Evolutionary conservation across 2,797 vertebrate species (phyloP).

Genomic region (Crax fasciolata): DNA sequence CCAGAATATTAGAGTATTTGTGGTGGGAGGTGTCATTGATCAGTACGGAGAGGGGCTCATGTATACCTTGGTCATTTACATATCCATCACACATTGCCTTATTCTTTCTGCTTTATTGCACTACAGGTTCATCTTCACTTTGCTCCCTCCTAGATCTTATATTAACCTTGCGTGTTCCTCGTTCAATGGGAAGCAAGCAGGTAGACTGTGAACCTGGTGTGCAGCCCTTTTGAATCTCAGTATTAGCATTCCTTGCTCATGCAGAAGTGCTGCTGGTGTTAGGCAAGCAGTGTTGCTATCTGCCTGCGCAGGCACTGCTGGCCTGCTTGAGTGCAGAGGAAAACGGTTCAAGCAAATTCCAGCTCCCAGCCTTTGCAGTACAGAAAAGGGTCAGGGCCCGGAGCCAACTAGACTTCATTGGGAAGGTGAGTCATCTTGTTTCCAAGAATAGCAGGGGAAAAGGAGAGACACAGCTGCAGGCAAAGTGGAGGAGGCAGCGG

Average conservation of each 20-base stretch:
- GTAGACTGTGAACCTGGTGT: background rate
- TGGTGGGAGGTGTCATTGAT: background rate
- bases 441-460: conserved; percentile 30
- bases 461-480: background rate
- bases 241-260: background rate
- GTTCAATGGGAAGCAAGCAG: background rate
- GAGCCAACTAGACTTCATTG: conserved; percentile 29
- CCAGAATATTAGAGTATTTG: background rate
- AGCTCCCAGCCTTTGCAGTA: background rate
- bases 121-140: background rate
- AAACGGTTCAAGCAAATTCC: background rate
- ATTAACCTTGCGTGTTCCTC: background rate
- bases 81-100: background rate
- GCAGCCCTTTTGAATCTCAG: background rate
- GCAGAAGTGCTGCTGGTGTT: background rate
- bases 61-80: background rate
- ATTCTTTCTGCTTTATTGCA: background rate
- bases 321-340: background rate
- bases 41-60: background rate
- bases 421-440: conserved; percentile 36
- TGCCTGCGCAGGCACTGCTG: background rate
- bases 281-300: background rate
- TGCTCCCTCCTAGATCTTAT: background rate
- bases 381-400: background rate
- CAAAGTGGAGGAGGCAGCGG: background rate